Evolutionary conservation across 2,113 vertebrate genomes (phyloP).

Genomic region (Neoarius graeffei): DNA sequence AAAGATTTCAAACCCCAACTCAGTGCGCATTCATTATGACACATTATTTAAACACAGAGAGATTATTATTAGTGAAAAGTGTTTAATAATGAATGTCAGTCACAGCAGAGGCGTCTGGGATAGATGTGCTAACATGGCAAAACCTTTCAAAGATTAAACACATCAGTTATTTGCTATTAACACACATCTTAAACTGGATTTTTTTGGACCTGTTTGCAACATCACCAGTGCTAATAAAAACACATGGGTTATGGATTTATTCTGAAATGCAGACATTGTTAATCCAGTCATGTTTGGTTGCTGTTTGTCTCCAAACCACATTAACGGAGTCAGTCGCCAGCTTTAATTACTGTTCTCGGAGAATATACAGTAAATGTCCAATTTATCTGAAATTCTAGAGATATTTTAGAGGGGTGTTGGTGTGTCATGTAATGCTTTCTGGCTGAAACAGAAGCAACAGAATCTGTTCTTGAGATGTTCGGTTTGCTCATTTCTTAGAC

Average conservation of each 20-base stretch:
- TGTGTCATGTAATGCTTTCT: background rate
- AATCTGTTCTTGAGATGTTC: background rate
- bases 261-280: background rate
- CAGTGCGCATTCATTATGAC: background rate
- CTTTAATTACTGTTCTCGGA: background rate
- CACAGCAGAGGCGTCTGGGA: background rate
- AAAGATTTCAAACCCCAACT: background rate
- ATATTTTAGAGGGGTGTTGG: background rate
- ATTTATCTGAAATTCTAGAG: background rate
- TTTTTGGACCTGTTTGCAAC: background rate
- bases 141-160: background rate
- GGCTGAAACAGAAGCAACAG: background rate
- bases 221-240: background rate
- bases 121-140: background rate
- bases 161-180: background rate
- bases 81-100: background rate
- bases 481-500: constrained; percentile 76
- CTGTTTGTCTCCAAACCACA: constrained; percentile 2
- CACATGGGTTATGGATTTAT: background rate
- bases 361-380: background rate
- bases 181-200: background rate
- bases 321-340: background rate
- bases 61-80: background rate
- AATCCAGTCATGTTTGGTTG: constrained; percentile 1
- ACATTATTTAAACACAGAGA: background rate